phyloP scores from a whole-genome alignment of 2,888 invertebrate species.

The Drosophila pegasa region DNA sequence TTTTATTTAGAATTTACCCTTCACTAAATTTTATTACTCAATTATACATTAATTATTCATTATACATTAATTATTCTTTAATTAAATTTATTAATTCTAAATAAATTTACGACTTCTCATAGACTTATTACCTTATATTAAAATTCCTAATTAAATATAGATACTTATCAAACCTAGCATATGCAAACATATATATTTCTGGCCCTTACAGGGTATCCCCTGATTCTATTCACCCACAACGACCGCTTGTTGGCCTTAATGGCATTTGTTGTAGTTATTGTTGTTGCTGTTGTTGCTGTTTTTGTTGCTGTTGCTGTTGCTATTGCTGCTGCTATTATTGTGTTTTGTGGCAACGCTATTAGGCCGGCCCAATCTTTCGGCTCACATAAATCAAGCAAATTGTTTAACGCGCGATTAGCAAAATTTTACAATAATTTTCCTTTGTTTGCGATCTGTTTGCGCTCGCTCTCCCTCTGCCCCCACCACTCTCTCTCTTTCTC shows the following conservation, averaged over 20 bases:
- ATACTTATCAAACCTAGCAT: too few species aligned
- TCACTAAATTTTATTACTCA: too few species aligned
- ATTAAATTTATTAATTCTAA: too few species aligned
- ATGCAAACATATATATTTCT: too few species aligned
- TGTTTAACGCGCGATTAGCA: conserved; percentile 81
- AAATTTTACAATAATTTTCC: conserved; percentile 78
- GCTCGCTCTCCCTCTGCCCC: not conserved
- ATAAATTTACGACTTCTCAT: too few species aligned
- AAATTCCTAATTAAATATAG: too few species aligned
- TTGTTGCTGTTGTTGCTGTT: conserved; percentile 1
- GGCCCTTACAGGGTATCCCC: conserved; percentile 18
- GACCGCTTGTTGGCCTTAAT: conserved; percentile 2
- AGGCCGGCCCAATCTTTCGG: conserved; percentile 36
- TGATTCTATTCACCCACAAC: too few species aligned
- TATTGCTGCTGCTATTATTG: conserved; percentile 10
- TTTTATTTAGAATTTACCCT: too few species aligned
- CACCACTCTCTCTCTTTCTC: not conserved
- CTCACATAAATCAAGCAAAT: conserved; percentile 75
- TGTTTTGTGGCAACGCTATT: conserved; percentile 49
- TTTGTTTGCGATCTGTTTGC: conserved; percentile 58
- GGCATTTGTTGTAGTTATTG: conserved; percentile 9
- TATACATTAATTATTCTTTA: too few species aligned
- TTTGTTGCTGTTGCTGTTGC: conserved; percentile 2
- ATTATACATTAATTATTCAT: too few species aligned
- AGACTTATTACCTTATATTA: too few species aligned